Conservation (phyloP, 2,113 vertebrate species). For the Aramus guarauna region DNA sequence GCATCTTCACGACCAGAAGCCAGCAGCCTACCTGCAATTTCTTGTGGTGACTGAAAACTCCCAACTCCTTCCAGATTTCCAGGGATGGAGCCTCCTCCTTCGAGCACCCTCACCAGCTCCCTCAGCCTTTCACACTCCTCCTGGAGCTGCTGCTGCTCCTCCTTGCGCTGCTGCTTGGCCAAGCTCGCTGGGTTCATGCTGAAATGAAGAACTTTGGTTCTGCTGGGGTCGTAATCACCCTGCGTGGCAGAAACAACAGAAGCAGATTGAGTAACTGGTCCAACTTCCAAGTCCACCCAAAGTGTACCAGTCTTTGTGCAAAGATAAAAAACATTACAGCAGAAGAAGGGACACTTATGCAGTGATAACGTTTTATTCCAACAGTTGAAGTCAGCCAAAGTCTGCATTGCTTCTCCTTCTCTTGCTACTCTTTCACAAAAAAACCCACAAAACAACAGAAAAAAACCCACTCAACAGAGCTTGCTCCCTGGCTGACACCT, state of each 20-base stretch:
- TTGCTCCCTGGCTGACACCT: background rate
- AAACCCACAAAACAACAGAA: background rate
- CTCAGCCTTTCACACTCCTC: constrained; percentile 82
- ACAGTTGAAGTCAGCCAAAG: background rate
- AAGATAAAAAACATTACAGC: background rate
- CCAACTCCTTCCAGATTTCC: constrained; percentile 59
- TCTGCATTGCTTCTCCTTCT: background rate
- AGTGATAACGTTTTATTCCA: background rate
- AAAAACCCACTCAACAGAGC: background rate
- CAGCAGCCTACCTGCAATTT: constrained; percentile 83
- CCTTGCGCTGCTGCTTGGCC: constrained; percentile 83
- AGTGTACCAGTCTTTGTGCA: too few species aligned
- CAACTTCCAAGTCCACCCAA: background rate
- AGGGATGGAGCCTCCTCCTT: constrained; percentile 69
- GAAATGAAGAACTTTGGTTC: constrained; percentile 87
- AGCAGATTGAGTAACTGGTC: background rate
- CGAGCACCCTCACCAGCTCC: constrained; percentile 77
- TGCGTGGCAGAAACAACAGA: constrained; percentile 23
- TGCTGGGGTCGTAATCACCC: constrained; percentile 89
- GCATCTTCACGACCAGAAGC: background rate
- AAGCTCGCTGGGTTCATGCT: constrained; percentile 84
- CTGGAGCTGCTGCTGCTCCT: constrained; percentile 80
- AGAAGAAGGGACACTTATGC: background rate
- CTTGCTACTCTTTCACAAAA: background rate
- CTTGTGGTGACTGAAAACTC: constrained; percentile 80